Percentiles rank a stretch among this genome's conserved stretches.
phyloP scores from a whole-genome alignment of 2,113 vertebrate species.

The Myanophis thanlyinensis region DNA sequence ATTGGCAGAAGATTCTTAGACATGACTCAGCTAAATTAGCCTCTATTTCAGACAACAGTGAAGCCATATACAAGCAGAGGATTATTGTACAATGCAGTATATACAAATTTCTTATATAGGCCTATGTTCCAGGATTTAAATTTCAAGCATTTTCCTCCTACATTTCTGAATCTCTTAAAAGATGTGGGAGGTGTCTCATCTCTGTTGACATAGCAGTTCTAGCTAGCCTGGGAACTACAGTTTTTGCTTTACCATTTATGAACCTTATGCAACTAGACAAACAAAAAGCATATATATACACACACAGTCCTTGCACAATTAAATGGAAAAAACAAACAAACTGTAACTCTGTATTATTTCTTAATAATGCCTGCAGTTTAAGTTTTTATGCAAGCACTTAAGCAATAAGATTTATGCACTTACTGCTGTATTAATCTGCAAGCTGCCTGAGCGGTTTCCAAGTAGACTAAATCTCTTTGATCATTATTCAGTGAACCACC shows the following conservation, averaged over 20 bases:
- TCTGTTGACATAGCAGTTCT: background rate
- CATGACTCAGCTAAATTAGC: background rate
- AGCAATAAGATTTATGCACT: slow-evolving; percentile 65
- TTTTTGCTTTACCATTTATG: background rate
- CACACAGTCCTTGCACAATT: background rate
- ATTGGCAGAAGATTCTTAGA: background rate
- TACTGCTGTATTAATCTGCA: slow-evolving; percentile 65
- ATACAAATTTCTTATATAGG: background rate
- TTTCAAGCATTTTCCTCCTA: background rate
- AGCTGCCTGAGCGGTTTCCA: slow-evolving; percentile 61
- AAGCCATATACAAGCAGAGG: background rate
- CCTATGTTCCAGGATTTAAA: background rate
- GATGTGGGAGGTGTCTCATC: background rate
- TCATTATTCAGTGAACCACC: background rate
- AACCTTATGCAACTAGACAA: background rate
- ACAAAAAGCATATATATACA: too few relatives aligned
- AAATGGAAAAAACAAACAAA: background rate
- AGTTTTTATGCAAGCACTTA: slow-evolving; percentile 51
- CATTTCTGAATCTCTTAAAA: background rate
- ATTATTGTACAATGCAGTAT: background rate
- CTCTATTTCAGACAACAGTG: background rate
- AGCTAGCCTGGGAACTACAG: background rate
- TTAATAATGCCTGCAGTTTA: slow-evolving; percentile 62
- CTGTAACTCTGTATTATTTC: slow-evolving; percentile 72
- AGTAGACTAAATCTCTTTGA: slow-evolving; percentile 52